Base-by-base conservation (phyloP, 2,113 vertebrate genomes). In the Tricholaema leucomelas region DNA sequence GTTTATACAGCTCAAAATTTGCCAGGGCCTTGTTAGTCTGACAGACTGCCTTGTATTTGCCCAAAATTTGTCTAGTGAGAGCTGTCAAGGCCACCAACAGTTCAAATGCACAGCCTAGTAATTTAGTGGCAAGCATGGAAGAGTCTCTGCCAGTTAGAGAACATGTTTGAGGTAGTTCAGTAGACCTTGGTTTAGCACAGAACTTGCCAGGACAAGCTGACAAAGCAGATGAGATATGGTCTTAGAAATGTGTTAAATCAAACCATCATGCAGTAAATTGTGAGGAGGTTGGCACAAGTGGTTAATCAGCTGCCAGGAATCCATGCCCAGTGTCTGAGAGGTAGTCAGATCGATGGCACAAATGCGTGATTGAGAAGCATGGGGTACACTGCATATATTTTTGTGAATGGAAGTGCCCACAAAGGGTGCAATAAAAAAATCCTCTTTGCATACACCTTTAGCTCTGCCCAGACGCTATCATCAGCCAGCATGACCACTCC, bases 271-370 rank as follows among this genome's bases (percentile, higher is more conserved):
- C 60, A 74, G 72, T 85, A 93, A 89, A 93, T 80, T 52, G 28
- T 0, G 2, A 93, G 25, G 23, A 66, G 28, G 7, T 19, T 91
- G 81, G 52, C 79, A 77, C 42, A 60, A 73, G 30, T 2, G 1
- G 65, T 88, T 74, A 84, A 55, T 84, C 73, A 86, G 48, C 70
- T 80, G 64, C 79, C 82, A 91, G 28, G 23, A 80, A 60, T 87
- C 89, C 55, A 17, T 52, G 42, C 7, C 28, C 16, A 2, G 23
- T 66, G 56, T 46, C 72, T 91, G 85, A 69, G 1, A 82, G 46
- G 46, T 30, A 82, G 52, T 82, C 64, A 80, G 50, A 65, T 18
- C 2, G 2, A 52, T 10, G 78, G 63, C 64, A 85, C 64, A 89
- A 92, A 71, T 33, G 16, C 36, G 46, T 30, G 75, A 38, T 3